A percentile compares a stretch with the other conserved stretches of the same genome.
Evolutionary conservation across 2,888 invertebrate genomes (phyloP).

Genomic region (Philereme transversata): DNA sequence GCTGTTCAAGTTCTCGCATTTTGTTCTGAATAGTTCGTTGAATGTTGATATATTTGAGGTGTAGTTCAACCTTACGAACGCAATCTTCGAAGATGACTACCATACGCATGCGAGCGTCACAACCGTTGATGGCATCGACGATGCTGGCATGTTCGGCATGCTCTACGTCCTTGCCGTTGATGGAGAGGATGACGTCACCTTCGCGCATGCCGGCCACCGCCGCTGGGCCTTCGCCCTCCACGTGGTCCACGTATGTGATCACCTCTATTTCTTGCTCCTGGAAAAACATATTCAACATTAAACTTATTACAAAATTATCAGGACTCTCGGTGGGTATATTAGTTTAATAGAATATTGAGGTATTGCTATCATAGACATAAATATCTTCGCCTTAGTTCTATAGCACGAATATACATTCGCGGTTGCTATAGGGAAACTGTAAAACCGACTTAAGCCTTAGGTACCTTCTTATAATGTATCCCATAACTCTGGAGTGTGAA

Average conservation of each 20-base stretch:
- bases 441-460: too few relatives aligned
- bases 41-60: slow-evolving; percentile 95
- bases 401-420: too few relatives aligned
- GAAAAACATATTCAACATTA: slow-evolving; percentile 3
- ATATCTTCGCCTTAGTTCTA: too few relatives aligned
- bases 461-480: slow-evolving; percentile 94
- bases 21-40: slow-evolving; percentile 93
- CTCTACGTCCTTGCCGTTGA: slow-evolving; percentile 98
- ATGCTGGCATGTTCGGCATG: slow-evolving; percentile 96
- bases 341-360: neutral
- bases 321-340: neutral
- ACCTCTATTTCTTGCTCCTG: slow-evolving; percentile 96
- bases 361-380: too few relatives aligned
- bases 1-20: slow-evolving; percentile 92
- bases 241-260: slow-evolving; percentile 98
- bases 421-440: too few relatives aligned
- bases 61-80: slow-evolving; percentile 95
- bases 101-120: slow-evolving; percentile 96
- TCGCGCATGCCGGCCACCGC: slow-evolving; percentile 96
- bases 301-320: neutral
- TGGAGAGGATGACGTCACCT: slow-evolving; percentile 97
- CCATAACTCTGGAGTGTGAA: slow-evolving; percentile 99
- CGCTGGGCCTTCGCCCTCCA: slow-evolving; percentile 96
- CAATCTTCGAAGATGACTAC: slow-evolving; percentile 98
- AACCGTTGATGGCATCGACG: slow-evolving; percentile 95